phyloP scores from a whole-genome alignment of 2,888 invertebrate species.

The Melieria picta region DNA sequence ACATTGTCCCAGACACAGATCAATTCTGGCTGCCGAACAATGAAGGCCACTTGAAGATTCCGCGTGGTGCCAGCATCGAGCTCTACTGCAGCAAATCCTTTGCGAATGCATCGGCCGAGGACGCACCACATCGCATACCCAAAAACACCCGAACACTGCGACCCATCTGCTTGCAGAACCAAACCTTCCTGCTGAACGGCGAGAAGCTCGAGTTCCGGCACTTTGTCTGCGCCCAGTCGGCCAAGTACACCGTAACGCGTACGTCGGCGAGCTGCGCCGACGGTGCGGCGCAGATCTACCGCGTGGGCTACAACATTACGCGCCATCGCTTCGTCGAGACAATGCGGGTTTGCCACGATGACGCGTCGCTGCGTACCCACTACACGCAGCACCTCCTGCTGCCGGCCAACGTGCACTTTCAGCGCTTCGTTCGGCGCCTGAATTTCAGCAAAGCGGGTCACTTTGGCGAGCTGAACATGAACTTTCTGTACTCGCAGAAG shows the following conservation, averaged over 20 bases:
- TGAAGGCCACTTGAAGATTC: conserved; percentile 53
- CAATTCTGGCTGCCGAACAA: conserved; percentile 55
- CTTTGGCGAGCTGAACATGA: conserved; percentile 57
- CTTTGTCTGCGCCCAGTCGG: conserved; percentile 48
- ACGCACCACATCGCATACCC: background rate
- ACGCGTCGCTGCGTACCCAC: conserved; percentile 55
- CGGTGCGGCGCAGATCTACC: conserved; percentile 50
- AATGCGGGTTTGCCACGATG: conserved; percentile 65
- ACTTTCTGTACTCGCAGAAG: conserved; percentile 56
- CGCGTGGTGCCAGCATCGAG: conserved; percentile 54
- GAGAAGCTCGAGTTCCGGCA: conserved; percentile 49
- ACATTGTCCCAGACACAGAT: conserved; percentile 65
- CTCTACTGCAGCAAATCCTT: conserved; percentile 54
- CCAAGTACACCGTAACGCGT: conserved; percentile 50
- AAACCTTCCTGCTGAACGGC: conserved; percentile 46
- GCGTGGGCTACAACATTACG: conserved; percentile 63
- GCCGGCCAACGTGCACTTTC: conserved; percentile 65
- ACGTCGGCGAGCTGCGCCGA: conserved; percentile 48
- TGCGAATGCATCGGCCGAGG: conserved; percentile 35
- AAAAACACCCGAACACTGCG: conserved; percentile 40
- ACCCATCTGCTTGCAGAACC: conserved; percentile 50
- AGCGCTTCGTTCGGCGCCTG: conserved; percentile 62
- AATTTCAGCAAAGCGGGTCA: conserved; percentile 60
- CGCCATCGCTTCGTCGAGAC: conserved; percentile 58
- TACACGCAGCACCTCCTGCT: conserved; percentile 61